These are phyloP conservation scores for Drosophila sp. DNA, from an alignment of 1,140 invertebrate species.

Conservation along the genomic window DNA sequence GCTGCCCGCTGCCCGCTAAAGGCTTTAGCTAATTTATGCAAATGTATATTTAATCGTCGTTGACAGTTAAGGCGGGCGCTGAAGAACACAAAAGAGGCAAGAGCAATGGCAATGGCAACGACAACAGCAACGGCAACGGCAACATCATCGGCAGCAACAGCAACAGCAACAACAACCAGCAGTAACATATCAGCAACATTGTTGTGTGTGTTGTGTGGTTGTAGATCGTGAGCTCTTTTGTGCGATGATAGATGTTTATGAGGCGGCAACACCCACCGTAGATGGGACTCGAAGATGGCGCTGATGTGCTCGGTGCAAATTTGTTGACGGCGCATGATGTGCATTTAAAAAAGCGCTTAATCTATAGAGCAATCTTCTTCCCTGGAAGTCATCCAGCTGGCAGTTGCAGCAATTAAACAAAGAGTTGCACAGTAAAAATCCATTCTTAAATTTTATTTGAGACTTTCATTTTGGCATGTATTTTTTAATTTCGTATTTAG, in stretches of 20 bases:
- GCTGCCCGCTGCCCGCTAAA: slow-evolving; percentile 20
- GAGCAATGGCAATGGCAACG: slow-evolving; percentile 22
- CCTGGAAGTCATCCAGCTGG: slow-evolving; percentile 6
- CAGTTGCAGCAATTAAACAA: slow-evolving; percentile 11
- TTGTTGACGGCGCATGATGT: slow-evolving; percentile 78
- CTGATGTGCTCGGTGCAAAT: slow-evolving; percentile 71
- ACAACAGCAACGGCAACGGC: slow-evolving; percentile 2
- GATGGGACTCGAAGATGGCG: slow-evolving; percentile 72
- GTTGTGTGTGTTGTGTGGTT: slow-evolving; percentile 20
- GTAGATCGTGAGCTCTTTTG: slow-evolving; percentile 59
- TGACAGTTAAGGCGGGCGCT: slow-evolving; percentile 80
- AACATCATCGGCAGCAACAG: slow-evolving; percentile 18
- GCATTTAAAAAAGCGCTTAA: slow-evolving; percentile 58
- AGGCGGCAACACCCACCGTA: slow-evolving; percentile 79
- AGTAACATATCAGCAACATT: slow-evolving; percentile 37
- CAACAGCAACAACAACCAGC: no score
- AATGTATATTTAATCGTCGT: slow-evolving; percentile 83
- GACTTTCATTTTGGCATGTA: no score
- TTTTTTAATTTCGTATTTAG: no score
- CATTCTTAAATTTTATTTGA: no score
- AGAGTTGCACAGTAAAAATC: no score
- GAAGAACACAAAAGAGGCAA: slow-evolving; percentile 39
- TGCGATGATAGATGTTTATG: slow-evolving; percentile 80
- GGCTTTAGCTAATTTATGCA: slow-evolving; percentile 79
- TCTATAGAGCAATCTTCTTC: not conserved